A percentile compares a stretch with the other conserved stretches of the same genome.
phyloP scores from a whole-genome alignment of 1,140 invertebrate species.

The Uloborus diversus region DNA sequence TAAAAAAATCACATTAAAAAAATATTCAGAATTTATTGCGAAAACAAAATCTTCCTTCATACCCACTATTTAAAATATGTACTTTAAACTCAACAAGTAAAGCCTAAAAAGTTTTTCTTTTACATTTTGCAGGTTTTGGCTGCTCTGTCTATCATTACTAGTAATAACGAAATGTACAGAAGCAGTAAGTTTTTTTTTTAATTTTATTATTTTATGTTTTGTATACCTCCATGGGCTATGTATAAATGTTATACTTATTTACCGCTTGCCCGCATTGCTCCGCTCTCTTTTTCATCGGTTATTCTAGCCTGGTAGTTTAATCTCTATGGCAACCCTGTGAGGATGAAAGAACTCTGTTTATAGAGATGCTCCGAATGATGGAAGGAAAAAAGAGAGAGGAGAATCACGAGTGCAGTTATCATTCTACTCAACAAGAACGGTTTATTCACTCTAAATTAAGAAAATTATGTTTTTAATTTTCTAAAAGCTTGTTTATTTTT shows the following conservation, averaged over 20 bases:
- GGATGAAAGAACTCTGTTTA: too few species aligned
- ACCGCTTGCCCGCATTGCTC: not conserved
- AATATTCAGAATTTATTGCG: not conserved
- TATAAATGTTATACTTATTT: too few species aligned
- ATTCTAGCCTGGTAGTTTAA: not conserved
- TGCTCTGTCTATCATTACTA: conserved; percentile 9
- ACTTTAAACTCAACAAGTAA: not conserved
- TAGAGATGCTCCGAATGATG: too few species aligned
- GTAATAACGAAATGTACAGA: conserved; percentile 34
- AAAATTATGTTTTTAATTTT: too few species aligned
- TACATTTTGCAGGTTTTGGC: not conserved
- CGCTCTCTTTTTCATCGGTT: conserved; percentile 14
- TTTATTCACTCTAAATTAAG: too few species aligned
- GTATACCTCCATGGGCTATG: too few species aligned
- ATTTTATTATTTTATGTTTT: not conserved
- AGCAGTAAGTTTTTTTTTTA: conserved; percentile 23
- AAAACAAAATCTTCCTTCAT: not conserved
- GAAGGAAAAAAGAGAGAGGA: too few species aligned
- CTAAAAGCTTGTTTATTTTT: too few species aligned
- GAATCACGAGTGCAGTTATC: too few species aligned
- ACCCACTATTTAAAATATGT: not conserved
- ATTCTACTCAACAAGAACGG: too few species aligned
- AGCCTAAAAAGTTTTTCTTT: not conserved
- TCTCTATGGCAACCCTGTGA: conserved; percentile 34
- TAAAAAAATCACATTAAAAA: not conserved